Evolutionary conservation across 1,140 invertebrate genomes (phyloP), one percentile per base, ranked within the genome.

Genomic region (Planococcus citri): DNA sequence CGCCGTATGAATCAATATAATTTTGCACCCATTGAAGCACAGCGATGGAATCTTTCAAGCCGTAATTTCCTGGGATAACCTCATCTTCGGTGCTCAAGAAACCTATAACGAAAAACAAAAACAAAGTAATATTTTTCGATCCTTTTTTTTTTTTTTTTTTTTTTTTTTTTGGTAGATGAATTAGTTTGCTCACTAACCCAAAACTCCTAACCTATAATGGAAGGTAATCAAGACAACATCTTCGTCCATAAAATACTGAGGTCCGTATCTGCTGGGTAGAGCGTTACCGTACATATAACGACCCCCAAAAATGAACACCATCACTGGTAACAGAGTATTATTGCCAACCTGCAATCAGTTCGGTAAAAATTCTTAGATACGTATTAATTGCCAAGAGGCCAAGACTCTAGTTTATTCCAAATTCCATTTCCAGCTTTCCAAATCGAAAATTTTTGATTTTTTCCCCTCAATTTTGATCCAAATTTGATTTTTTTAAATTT

Each of bases 221-320:
- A 87, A 74, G 0, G 82, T 82, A 71, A 87, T 82, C 3, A 87
- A 78, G 14, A 87, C 80, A 22, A 84, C 75, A 71, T 84, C 80
- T 25, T 79, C 75, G 68, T 83, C 80, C 74, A 85, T 81, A 0
- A 87, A 75, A 71, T 80, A 80, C 68, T 82, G 78, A 1, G 81
- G 80, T 12, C 78, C 78, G 4, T 78, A 76, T 10, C 77, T 77
- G 8, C 77, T 75, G 9, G 57, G 57, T 20, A 60, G n/a, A 0
- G 76, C 76, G 9, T 76, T 76, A 1, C 82, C 82, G 20, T 77
- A 72, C 37, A 76, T 77, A 70, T 83, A 85, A 10, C 79, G 82
- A 67, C 87, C 87, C 8, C 85, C 86, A 74, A 88, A 85, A 29
- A 90, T 76, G 61, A 79, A 84, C 0, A 86, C 80, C 78, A 86